These are phyloP conservation scores for Pipistrellus kuhlii DNA, from an alignment of 2,797 vertebrate genomes.

Conservation along the genomic window DNA sequence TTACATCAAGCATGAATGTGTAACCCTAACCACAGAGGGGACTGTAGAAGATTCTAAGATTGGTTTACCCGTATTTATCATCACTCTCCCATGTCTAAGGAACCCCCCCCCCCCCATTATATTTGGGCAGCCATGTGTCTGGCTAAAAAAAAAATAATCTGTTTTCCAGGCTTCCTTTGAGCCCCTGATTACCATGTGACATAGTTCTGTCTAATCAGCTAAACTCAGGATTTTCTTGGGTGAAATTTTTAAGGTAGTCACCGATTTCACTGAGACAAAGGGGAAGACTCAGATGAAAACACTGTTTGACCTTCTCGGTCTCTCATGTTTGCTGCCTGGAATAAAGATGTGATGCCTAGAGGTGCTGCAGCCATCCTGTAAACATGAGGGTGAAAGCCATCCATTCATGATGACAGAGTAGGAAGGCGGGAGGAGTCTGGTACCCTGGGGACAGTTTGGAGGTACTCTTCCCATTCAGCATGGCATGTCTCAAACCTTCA, in stretches of 20 bases:
- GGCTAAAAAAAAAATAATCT: neutral
- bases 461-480: neutral
- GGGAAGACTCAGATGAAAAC: neutral
- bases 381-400: neutral
- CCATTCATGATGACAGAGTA: too few relatives aligned
- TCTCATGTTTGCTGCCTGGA: neutral
- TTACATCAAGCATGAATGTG: neutral
- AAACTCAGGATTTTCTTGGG: neutral
- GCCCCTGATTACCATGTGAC: neutral
- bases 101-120: fast-evolving
- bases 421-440: neutral
- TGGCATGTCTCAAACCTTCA: neutral
- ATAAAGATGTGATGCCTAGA: neutral
- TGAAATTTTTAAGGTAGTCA: neutral
- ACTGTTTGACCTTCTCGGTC: neutral
- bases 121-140: neutral
- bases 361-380: neutral
- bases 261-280: neutral
- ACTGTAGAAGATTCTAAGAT: neutral
- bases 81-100: neutral
- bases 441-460: neutral
- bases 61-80: neutral
- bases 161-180: neutral
- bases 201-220: neutral
- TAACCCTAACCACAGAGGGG: neutral